Conservation (phyloP, 2,113 vertebrate genomes). For the Struthidea cinerea region DNA sequence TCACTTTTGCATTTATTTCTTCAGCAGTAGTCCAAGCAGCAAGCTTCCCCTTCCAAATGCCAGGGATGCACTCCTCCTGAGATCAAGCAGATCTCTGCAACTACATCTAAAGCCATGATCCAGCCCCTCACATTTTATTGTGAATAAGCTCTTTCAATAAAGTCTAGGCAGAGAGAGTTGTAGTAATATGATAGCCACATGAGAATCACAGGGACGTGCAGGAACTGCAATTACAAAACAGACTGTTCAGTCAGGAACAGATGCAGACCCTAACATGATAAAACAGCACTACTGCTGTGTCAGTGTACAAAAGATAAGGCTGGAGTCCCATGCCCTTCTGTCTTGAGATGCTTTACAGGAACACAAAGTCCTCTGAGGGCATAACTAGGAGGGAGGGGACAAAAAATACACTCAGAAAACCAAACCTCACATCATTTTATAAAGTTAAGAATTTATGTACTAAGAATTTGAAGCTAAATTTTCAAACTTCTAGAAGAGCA, state of each 20-base stretch:
- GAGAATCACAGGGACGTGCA: not conserved
- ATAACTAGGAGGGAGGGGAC: fast-evolving
- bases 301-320: not conserved
- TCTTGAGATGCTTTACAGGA: not conserved
- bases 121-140: not conserved
- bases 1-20: not conserved
- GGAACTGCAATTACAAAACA: not conserved
- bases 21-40: not conserved
- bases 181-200: not conserved
- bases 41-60: not conserved
- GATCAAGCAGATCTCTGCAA: not conserved
- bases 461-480: not conserved
- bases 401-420: not conserved
- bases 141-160: slow-evolving; percentile 10
- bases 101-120: not conserved
- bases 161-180: not conserved
- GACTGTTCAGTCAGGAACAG: not conserved
- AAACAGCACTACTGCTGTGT: not conserved
- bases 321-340: not conserved
- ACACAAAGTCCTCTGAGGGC: not conserved
- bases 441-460: not conserved
- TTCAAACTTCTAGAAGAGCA: not conserved
- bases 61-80: not conserved
- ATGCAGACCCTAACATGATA: not conserved
- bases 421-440: not conserved